Evolutionary conservation across 1,140 invertebrate species (phyloP).

Genomic region (Ceratina calcarata): DNA sequence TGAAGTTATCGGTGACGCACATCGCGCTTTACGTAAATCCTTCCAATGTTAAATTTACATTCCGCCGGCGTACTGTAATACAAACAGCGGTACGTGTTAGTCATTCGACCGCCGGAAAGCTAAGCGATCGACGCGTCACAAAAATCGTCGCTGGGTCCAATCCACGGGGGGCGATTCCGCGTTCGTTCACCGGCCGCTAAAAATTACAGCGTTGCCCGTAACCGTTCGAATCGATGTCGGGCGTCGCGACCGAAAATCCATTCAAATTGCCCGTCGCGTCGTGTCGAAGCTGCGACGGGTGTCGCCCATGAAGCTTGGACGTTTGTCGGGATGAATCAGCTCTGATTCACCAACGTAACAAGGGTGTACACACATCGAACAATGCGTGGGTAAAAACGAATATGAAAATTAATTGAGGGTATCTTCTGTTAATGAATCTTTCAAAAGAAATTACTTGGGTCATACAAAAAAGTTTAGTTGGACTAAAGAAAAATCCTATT

Average conservation of each 20-base stretch:
- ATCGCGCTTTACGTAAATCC: not conserved
- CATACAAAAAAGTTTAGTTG: too few relatives aligned
- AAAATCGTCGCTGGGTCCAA: constrained; percentile 14
- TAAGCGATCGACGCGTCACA: constrained; percentile 11
- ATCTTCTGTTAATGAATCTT: not conserved
- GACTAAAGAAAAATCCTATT: too few relatives aligned
- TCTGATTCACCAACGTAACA: constrained; percentile 6
- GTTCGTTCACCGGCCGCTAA: constrained; percentile 43
- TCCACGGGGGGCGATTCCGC: constrained; percentile 24
- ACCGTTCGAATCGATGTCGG: constrained; percentile 30
- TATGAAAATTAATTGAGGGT: not conserved
- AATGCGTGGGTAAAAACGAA: not conserved
- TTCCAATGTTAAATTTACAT: too few relatives aligned
- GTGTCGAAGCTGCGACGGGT: not conserved
- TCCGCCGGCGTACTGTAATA: not conserved
- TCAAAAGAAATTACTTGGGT: too few relatives aligned
- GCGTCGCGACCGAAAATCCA: constrained; percentile 44
- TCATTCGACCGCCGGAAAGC: not conserved
- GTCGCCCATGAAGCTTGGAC: constrained; percentile 23
- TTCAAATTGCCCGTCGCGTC: constrained; percentile 34
- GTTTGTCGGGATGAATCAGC: constrained; percentile 12
- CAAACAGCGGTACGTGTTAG: not conserved
- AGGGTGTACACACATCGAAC: not conserved
- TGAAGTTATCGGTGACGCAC: too few relatives aligned
- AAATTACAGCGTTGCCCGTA: constrained; percentile 39